Percentiles rank a stretch among this genome's conserved stretches.
Conservation (phyloP, 2,113 vertebrate species). For the Heterotilapia buettikoferi region DNA sequence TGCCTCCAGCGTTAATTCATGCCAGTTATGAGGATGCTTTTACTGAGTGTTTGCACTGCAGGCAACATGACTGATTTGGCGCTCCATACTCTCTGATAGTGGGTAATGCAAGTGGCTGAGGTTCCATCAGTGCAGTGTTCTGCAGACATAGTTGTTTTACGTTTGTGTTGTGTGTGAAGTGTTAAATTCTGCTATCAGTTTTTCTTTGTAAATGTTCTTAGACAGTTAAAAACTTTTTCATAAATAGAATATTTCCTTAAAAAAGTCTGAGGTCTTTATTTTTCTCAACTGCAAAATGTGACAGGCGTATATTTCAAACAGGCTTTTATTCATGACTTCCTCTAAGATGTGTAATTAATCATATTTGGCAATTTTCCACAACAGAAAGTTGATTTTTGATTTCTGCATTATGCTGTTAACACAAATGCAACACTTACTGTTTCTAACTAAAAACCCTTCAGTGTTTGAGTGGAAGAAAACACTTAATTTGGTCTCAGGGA, state of each 20-base stretch:
- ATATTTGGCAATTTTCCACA: background rate
- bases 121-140: background rate
- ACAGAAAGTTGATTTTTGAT: background rate
- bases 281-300: background rate
- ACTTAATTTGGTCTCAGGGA: background rate
- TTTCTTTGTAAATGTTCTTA: background rate
- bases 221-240: background rate
- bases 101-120: background rate
- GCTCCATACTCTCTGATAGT: background rate
- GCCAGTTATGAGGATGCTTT: background rate
- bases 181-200: background rate
- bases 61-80: background rate
- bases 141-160: background rate
- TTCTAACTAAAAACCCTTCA: background rate
- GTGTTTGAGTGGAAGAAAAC: background rate
- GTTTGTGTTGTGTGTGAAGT: background rate
- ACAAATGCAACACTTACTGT: background rate
- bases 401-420: background rate
- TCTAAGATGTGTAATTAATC: background rate
- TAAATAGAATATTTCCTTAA: background rate
- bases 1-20: background rate
- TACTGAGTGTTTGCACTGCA: background rate
- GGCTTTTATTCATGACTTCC: background rate
- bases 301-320: accelerated
- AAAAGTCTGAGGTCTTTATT: background rate